Conservation (phyloP, 2,888 invertebrate species). For the Rhagonycha lutea region DNA sequence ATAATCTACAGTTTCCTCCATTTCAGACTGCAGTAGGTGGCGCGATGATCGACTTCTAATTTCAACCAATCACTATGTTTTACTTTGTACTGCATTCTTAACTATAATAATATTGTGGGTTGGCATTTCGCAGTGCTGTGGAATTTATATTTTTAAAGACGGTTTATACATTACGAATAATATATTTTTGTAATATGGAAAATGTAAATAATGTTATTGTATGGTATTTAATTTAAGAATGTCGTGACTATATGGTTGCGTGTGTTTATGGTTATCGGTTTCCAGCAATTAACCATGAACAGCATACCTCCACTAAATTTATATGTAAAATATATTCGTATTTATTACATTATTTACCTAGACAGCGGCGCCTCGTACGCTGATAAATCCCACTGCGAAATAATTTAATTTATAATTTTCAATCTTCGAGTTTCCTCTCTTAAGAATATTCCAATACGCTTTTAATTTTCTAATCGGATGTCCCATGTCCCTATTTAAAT, state of each 20-base stretch:
- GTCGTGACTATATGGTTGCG: constrained; percentile 12
- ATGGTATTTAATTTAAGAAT: constrained; percentile 11
- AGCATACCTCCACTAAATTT: constrained; percentile 3
- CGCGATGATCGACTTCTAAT: background rate
- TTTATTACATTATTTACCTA: background rate
- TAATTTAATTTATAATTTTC: background rate
- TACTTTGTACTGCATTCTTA: background rate
- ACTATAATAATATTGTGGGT: background rate
- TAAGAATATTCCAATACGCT: background rate
- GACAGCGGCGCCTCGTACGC: background rate
- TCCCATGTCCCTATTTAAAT: background rate
- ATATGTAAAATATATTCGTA: constrained; percentile 9
- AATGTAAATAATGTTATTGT: background rate
- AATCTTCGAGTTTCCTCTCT: background rate
- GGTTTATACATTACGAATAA: background rate
- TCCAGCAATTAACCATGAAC: constrained; percentile 14
- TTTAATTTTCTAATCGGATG: background rate
- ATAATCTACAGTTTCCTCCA: background rate
- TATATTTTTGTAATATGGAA: background rate
- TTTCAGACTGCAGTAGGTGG: background rate
- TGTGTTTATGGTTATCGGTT: constrained; percentile 17
- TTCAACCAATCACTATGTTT: background rate
- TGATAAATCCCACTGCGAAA: background rate
- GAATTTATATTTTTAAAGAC: background rate
- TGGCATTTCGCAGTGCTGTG: background rate